These are phyloP conservation scores for Arenaria interpres DNA, from an alignment of 2,113 vertebrate species.

Conservation along the genomic window DNA sequence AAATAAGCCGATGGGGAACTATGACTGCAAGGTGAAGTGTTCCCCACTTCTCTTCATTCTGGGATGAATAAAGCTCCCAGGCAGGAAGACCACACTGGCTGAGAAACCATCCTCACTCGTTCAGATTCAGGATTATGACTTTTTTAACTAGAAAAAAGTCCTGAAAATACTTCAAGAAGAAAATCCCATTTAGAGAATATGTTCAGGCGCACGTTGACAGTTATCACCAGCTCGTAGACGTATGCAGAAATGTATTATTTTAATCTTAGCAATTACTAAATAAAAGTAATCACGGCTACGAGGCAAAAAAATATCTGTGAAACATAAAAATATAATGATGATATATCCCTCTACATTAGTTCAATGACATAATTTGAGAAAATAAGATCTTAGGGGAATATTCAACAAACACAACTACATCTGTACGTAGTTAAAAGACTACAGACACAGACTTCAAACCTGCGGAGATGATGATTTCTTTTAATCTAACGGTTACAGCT, in stretches of 20 bases:
- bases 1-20: background rate
- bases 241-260: background rate
- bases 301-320: background rate
- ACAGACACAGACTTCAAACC: background rate
- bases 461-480: background rate
- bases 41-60: background rate
- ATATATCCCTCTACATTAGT: background rate
- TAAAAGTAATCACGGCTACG: background rate
- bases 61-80: background rate
- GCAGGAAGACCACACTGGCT: background rate
- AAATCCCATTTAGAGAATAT: background rate
- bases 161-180: background rate
- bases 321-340: background rate
- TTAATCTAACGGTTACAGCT: background rate
- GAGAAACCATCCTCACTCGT: background rate
- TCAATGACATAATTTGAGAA: background rate
- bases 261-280: conserved; percentile 16
- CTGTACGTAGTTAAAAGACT: background rate
- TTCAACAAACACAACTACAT: background rate
- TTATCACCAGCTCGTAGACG: background rate
- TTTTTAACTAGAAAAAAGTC: background rate
- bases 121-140: background rate
- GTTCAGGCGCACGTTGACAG: background rate
- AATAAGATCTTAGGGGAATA: background rate
- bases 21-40: background rate